Evolutionary conservation across 2,888 invertebrate genomes (phyloP).

Genomic region (Lobophora halterata): DNA sequence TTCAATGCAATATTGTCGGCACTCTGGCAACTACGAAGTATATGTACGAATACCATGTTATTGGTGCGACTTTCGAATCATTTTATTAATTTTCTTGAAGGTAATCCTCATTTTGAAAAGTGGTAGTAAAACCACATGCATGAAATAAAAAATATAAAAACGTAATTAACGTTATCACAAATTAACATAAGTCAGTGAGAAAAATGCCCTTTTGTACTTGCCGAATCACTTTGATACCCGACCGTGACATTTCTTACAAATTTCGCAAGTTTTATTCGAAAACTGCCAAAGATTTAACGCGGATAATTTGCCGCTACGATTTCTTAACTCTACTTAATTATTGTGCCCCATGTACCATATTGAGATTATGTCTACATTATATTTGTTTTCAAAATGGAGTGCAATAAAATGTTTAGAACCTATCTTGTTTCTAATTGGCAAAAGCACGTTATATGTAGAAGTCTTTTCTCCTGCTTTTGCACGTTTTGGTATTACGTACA

Average conservation of each 20-base stretch:
- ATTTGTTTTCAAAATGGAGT: no score
- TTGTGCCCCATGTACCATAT: slow-evolving; percentile 28
- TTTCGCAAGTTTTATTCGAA: slow-evolving; percentile 54
- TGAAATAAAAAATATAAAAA: slow-evolving; percentile 32
- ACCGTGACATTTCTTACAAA: slow-evolving; percentile 65
- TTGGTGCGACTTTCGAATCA: no score
- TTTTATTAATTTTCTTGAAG: no score
- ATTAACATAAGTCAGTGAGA: slow-evolving; percentile 15
- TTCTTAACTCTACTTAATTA: slow-evolving; percentile 58
- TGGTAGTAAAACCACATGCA: background rate
- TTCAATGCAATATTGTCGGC: no score
- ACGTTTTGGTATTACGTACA: no score
- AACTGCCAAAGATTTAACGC: slow-evolving; percentile 57
- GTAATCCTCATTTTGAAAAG: background rate
- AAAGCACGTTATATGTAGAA: no score
- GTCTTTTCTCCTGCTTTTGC: no score
- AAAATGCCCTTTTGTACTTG: slow-evolving; percentile 53
- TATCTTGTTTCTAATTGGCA: no score
- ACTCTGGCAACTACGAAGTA: no score
- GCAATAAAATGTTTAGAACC: no score
- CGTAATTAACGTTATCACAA: slow-evolving; percentile 18
- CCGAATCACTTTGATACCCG: slow-evolving; percentile 55
- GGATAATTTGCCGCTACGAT: slow-evolving; percentile 55
- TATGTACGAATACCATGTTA: no score
- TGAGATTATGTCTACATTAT: slow-evolving; percentile 2